Conservation (phyloP, 2,797 vertebrate genomes). For the Myotis planiceps region DNA sequence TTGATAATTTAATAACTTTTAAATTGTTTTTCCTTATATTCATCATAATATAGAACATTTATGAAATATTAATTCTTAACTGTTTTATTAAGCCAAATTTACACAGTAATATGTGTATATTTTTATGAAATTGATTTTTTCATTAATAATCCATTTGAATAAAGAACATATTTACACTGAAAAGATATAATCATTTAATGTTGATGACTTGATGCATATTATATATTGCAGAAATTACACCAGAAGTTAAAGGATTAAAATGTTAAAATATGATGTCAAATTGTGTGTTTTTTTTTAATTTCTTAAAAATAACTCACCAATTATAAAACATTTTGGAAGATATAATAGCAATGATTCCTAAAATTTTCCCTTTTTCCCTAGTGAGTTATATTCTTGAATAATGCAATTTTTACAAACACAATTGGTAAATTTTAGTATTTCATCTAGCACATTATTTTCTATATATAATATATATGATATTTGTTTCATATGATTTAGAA, state of each 20-base stretch:
- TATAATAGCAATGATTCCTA: not conserved
- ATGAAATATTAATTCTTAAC: constrained; percentile 1
- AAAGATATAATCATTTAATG: not conserved
- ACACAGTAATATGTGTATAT: not conserved
- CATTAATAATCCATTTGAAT: not conserved
- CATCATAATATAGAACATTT: not conserved
- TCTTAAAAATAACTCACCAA: not conserved
- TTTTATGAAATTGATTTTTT: constrained; percentile 1
- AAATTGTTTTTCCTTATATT: not conserved
- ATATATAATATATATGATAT: not conserved
- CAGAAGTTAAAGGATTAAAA: not conserved
- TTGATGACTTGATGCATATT: not conserved
- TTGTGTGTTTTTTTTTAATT: not conserved
- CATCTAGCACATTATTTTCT: not conserved
- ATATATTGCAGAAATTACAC: not conserved
- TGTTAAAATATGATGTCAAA: not conserved
- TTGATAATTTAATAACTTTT: not conserved
- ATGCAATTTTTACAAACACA: not conserved
- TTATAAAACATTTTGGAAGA: not conserved
- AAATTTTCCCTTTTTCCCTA: not conserved
- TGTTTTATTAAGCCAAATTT: not conserved
- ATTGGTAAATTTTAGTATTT: constrained; percentile 4
- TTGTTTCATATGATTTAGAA: not conserved
- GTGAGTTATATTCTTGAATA: not conserved
- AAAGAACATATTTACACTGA: not conserved